Conservation (phyloP, 2,797 vertebrate genomes). For the Huso huso region DNA sequence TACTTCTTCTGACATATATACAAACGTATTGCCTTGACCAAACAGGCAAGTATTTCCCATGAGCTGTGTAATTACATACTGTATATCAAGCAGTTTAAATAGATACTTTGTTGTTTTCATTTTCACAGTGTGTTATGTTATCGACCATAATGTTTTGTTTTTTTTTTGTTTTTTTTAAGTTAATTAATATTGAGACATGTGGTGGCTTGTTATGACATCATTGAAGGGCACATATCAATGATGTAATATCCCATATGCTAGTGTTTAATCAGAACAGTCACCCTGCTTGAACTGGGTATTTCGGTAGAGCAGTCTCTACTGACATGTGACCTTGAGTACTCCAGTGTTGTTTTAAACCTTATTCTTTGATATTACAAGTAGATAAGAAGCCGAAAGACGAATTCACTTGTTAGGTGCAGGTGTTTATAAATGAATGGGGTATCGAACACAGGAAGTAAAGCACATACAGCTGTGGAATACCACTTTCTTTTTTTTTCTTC, state of each 20-base stretch:
- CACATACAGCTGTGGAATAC: too few species aligned
- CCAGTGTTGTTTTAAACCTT: not conserved
- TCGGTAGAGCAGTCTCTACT: not conserved
- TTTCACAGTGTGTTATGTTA: not conserved
- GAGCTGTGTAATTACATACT: not conserved
- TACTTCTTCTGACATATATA: too few species aligned
- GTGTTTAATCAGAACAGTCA: not conserved
- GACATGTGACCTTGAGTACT: not conserved
- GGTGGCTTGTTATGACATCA: not conserved
- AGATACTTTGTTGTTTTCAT: not conserved
- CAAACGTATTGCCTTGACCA: not conserved
- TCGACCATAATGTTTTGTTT: not conserved
- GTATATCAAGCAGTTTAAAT: not conserved
- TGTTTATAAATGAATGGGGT: too few species aligned
- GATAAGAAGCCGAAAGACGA: too few species aligned
- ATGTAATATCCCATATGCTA: conserved; percentile 5
- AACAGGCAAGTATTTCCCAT: not conserved
- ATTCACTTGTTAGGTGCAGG: too few species aligned
- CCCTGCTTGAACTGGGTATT: not conserved
- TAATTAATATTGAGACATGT: not conserved
- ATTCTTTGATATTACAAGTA: not conserved
- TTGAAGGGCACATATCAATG: not conserved
- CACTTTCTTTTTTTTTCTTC: too few species aligned
- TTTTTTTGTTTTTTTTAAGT: not conserved
- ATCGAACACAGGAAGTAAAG: too few species aligned